Base-by-base conservation (phyloP, 2,797 vertebrate species). In the Pterois miles region DNA sequence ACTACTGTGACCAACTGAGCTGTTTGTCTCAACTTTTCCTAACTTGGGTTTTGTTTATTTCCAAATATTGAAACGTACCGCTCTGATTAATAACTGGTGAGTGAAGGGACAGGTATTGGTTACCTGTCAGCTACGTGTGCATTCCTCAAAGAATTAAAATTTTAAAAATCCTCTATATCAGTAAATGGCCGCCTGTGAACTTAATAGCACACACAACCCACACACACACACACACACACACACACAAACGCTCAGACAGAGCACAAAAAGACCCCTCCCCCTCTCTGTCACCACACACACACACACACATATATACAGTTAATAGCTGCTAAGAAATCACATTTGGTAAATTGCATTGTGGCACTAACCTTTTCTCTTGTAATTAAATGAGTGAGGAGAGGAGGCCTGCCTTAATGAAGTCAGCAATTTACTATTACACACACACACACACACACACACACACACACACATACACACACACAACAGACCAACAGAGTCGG, bases 261-360 rank as follows among this genome's bases (percentile, higher is more conserved):
- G 56, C 48, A 31, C 43, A 71, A 20, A 64, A 70, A 70, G 27
- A 59, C 25, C 27, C 65, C 11, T 52, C 70, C 70, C 77, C 56
- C 54, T 62, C 48, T 29, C 54, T 43, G 22, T 65, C 50, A 56
- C 20, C 18, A 53, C 57, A 53, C 66, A 46, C 63, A 75, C 74
- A 60, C 66, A 20, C 62, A 53, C 60, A 74, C 69, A 48, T 66
- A 78, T 46, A 65, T 59, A 57, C 38, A 58, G 65, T 87, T 87
- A 90, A 86, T 90, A 83, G 83, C 85, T 77, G 83, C 86, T 87
- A 84, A 86, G 89, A 91, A 88, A 91, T 91, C 80, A 89, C 88
- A 89, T 91, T 91, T 90, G 78, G 83, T 89, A 88, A 90, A 90
- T 91, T 91, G 88, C 87, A 46, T 88, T 78, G 86, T 89, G 86